Evolutionary conservation across 2,797 vertebrate genomes (phyloP), one percentile per base, ranked within the genome.

Genomic region (Anabas testudineus): DNA sequence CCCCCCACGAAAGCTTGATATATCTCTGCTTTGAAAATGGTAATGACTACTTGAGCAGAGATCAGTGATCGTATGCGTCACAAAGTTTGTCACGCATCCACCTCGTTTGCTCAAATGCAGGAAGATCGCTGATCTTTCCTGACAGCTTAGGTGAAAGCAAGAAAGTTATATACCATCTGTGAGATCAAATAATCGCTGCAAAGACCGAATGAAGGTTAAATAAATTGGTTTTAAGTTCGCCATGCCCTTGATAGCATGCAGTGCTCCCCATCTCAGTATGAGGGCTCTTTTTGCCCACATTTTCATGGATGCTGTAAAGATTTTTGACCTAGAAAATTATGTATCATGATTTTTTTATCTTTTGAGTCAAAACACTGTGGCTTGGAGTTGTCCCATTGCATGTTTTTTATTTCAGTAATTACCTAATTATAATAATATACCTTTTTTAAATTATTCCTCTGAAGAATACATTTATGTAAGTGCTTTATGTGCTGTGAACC

Each of bases 61-160:
- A 71, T 76, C 16, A 28, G 70, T 67, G 54, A 69, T 60, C 49
- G 16, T 60, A 51, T 66, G 5, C 21, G 62, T 70, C 53, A 64
- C 13, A 74, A 48, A 10, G 15, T 75, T 36, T 52, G 32, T 58
- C 43, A 65, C 55, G 55, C 57, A 83, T 78, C 61, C 54, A 71
- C 69, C 48, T 48, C 4, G 36, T 72, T 67, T 80, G n/a, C 28
- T 73, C 21, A 54, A 81, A 67, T 59, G 47, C 49, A 86, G 65
- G 68, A 69, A 75, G 22, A 82, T 78, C 73, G 87, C 72, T 69
- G 76, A 86, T 86, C 82, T 78, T 65, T 76, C 55, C 63, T 61
- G 58, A 67, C 18, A 76, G 60, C 75, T 86, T 72, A 66, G 54
- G 67, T 63, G 55, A 74, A 71, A 71, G 37, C 43, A 74, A 53